These are phyloP conservation scores for Dryomyza anilis DNA, from an alignment of 2,888 invertebrate species.

Conservation along the genomic window DNA sequence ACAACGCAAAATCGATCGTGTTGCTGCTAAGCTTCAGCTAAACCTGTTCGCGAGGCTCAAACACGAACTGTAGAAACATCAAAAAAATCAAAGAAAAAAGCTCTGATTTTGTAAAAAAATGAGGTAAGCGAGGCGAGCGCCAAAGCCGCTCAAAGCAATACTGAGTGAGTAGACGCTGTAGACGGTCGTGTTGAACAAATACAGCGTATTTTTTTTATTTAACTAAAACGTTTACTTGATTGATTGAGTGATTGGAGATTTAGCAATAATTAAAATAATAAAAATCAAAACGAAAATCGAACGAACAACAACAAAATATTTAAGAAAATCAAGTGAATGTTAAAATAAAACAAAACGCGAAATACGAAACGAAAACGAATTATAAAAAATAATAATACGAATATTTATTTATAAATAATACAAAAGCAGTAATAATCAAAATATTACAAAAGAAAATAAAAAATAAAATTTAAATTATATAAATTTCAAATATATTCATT, in stretches of 20 bases:
- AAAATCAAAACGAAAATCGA: neutral
- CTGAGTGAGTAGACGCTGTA: slow-evolving; percentile 20
- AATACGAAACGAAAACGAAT: slow-evolving; percentile 15
- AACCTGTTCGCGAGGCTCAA: slow-evolving; percentile 10
- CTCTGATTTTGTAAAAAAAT: neutral
- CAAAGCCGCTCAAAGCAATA: slow-evolving; percentile 1
- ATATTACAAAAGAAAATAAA: neutral
- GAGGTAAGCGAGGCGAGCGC: slow-evolving; percentile 14
- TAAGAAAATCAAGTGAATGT: no score
- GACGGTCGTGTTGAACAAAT: slow-evolving; percentile 20
- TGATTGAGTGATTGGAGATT: neutral
- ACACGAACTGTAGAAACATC: neutral
- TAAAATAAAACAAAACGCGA: neutral
- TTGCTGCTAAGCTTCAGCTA: neutral
- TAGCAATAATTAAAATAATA: neutral
- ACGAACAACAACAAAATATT: slow-evolving; percentile 8
- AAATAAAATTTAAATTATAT: neutral
- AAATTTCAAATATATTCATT: neutral
- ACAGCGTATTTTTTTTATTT: neutral
- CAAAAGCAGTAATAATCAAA: neutral
- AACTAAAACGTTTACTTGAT: neutral
- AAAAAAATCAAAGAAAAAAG: slow-evolving; percentile 6
- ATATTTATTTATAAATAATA: neutral
- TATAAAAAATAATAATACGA: neutral
- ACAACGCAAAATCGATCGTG: no score